Evolutionary conservation across 2,888 invertebrate species (phyloP), one percentile per base, ranked within the genome.

Genomic region (Eupsilia transversa): DNA sequence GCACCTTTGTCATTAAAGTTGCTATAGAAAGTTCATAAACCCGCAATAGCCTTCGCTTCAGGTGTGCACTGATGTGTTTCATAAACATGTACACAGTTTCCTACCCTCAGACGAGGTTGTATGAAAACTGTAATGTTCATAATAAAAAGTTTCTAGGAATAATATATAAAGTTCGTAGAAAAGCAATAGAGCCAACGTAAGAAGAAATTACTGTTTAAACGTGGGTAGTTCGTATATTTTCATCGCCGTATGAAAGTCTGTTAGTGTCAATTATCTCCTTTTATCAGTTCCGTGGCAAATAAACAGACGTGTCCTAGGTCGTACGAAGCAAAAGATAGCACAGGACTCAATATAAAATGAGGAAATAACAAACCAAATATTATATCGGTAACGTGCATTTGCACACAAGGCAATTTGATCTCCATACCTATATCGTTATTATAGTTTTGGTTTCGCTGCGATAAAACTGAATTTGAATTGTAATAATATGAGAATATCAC

Each of bases 151-250:
- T 66, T 59, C 41, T 27, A 56, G 17, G 27, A 67, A 61, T 64
- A n/a, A n/a, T n/a, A n/a, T n/a, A 72, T 43, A 68, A 43, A 79
- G 43, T 80, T 61, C 35, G 30, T 9, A 41, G 54, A 79, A 65
- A 59, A 60, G 49, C 41, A 72, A 79, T 59, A 56, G n/a, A 65
- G 60, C 38, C 23, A 43, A 66, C 56, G 41, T 80, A 56, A 60
- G 20, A 56, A 60, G 46, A 35, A 67, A 57, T 70, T 82, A 78
- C 65, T 43, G 38, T 17, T 27, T 38, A 56, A 56, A 83, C 54
- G 72, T 54, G 79, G 79, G 63, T 59, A 72, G 41, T 23, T 72
- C 59, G 72, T 67, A 56, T 78, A 63, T 71, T 64, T 80, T 69
- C 64, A 65, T 43, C 27, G 9, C 14, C 0, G 46, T 52, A 41